phyloP scores from a whole-genome alignment of 2,797 vertebrate genomes.

The Sternotherus odoratus region DNA sequence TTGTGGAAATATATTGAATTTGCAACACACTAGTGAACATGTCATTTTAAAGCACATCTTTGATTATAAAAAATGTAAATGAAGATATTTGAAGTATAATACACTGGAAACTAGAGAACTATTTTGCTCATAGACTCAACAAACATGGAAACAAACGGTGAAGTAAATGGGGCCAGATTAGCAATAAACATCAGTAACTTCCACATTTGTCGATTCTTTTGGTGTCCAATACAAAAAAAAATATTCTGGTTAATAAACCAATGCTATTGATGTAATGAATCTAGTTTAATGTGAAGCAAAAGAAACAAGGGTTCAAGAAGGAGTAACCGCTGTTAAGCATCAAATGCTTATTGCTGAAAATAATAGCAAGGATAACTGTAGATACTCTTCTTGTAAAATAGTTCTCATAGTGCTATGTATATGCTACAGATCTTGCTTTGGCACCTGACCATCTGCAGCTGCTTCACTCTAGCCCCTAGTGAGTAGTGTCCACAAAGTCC shows the following conservation, averaged over 20 bases:
- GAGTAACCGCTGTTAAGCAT: neutral
- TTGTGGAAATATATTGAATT: slow-evolving; percentile 57
- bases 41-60: slow-evolving; percentile 57
- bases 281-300: neutral
- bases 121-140: slow-evolving; percentile 25
- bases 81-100: slow-evolving; percentile 54
- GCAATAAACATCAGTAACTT: neutral
- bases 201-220: slow-evolving; percentile 27
- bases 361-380: neutral
- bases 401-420: neutral
- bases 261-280: neutral
- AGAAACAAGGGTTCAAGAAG: neutral
- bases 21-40: slow-evolving; percentile 54
- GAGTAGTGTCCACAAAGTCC: slow-evolving; percentile 63
- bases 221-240: slow-evolving; percentile 9
- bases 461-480: slow-evolving; percentile 48
- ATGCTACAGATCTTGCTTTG: slow-evolving; percentile 48
- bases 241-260: neutral
- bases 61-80: slow-evolving; percentile 61
- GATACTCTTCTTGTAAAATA: neutral
- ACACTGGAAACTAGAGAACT: slow-evolving; percentile 17
- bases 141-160: neutral
- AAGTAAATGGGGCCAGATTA: slow-evolving; percentile 34
- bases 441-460: slow-evolving; percentile 66
- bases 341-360: slow-evolving; percentile 13